These are phyloP conservation scores for Abrostola tripartita DNA, from an alignment of 2,888 invertebrate species.

Conservation along the genomic window DNA sequence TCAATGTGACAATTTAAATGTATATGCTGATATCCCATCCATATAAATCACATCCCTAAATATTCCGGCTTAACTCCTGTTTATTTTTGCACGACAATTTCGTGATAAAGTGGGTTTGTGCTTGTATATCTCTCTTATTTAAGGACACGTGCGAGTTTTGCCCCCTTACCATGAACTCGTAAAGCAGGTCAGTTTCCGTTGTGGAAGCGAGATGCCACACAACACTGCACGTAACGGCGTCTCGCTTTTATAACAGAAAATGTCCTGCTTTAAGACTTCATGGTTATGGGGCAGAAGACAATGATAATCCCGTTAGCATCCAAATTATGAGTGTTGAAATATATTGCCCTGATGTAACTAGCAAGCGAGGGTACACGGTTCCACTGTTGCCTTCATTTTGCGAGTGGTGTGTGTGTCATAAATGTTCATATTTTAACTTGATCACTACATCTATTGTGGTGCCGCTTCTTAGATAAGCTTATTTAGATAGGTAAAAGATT, in stretches of 20 bases:
- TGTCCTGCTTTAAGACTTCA: background rate
- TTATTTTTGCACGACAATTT: constrained; percentile 48
- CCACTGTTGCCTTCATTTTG: background rate
- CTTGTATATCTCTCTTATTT: constrained; percentile 13
- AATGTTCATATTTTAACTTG: constrained; percentile 1
- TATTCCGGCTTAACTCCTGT: constrained; percentile 55
- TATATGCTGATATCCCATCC: constrained; percentile 55
- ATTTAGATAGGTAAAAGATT: too few species aligned
- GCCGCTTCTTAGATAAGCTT: too few species aligned
- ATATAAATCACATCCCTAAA: constrained; percentile 60
- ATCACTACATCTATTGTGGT: too few species aligned
- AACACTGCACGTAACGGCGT: too few species aligned
- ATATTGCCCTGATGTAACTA: background rate
- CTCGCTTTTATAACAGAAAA: too few species aligned
- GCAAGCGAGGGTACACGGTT: background rate
- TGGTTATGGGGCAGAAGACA: background rate
- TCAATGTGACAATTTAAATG: constrained; percentile 63
- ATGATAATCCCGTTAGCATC: too few species aligned
- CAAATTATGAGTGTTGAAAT: background rate
- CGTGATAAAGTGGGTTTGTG: constrained; percentile 25
- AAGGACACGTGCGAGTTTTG: constrained; percentile 4
- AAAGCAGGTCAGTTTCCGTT: too few species aligned
- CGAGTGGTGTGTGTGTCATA: constrained; percentile 7
- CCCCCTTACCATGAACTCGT: too few species aligned
- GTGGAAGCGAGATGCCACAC: too few species aligned